Conservation (phyloP, 2,113 vertebrate genomes). For the Gambusia affinis region DNA sequence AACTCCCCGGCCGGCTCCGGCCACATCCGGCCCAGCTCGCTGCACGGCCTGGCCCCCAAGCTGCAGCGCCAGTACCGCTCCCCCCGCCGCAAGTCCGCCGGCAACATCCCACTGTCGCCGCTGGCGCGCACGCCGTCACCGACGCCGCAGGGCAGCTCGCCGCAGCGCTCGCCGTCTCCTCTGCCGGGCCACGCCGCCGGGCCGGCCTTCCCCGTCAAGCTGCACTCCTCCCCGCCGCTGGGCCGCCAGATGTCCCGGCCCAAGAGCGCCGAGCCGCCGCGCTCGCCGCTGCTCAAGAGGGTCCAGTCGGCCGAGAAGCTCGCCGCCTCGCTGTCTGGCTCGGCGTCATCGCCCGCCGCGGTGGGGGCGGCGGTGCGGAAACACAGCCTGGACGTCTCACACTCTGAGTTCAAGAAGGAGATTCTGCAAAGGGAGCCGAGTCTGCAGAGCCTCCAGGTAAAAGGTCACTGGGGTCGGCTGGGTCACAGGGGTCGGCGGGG, state of each 20-base stretch:
- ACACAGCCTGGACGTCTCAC: slow-evolving; percentile 91
- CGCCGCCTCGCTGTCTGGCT: slow-evolving; percentile 84
- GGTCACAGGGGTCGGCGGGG: no score
- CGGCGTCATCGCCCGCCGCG: slow-evolving; percentile 85
- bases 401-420: slow-evolving; percentile 94
- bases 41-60: slow-evolving; percentile 94
- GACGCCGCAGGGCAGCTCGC: slow-evolving; percentile 90
- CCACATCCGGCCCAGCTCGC: slow-evolving; percentile 95
- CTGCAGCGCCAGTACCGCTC: slow-evolving; percentile 97
- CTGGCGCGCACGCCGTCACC: slow-evolving; percentile 95
- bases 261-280: slow-evolving; percentile 91
- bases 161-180: slow-evolving; percentile 92
- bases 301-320: slow-evolving; percentile 95
- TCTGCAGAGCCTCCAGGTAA: slow-evolving; percentile 85
- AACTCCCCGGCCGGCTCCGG: slow-evolving; percentile 95
- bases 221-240: slow-evolving; percentile 92
- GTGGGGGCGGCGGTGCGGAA: slow-evolving; percentile 80
- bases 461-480: no score
- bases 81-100: slow-evolving; percentile 93
- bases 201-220: slow-evolving; percentile 89
- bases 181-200: slow-evolving; percentile 82
- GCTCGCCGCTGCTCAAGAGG: slow-evolving; percentile 95
- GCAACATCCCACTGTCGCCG: slow-evolving; percentile 95
- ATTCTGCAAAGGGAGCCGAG: slow-evolving; percentile 88
- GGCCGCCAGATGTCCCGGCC: slow-evolving; percentile 91